Evolutionary conservation across 2,113 vertebrate genomes (phyloP), one percentile per base, ranked within the genome.

Genomic region (Lepisosteus osseus): DNA sequence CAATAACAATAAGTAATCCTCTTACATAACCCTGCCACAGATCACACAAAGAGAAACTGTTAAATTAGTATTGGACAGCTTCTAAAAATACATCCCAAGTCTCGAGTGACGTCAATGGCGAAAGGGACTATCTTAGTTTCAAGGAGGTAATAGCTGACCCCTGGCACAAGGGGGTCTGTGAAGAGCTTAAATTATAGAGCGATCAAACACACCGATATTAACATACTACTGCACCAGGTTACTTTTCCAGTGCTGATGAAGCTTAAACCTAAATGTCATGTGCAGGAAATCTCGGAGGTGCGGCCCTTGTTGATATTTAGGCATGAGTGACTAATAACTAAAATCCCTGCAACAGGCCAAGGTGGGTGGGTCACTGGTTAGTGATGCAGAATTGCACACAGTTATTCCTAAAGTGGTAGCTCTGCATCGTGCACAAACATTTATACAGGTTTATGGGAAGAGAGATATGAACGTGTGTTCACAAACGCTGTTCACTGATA

Each of bases 101-200:
- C 65, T 13, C 5, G 63, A 70, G 78, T 85, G 85, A 87, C 66
- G 78, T 87, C 84, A 81, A 78, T 78, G 77, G 44, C 9, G 15
- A 65, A 64, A 40, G n/a, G 7, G 13, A n/a, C 56, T 12, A 41
- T 68, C 42, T 55, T 61, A 68, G 17, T 54, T 65, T 74, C 83
- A 81, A 81, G 72, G 65, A 59, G 61, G 74, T 74, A 72, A 43
- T 66, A 70, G 45, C 59, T 74, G 69, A 69, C 73, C 56, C 3
- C 47, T 61, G 72, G 76, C 65, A 62, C 45, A 29, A 51, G 29
- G 74, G 78, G 86, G 84, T 86, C 82, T 79, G 74, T 74, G 11
- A 76, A 75, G 79, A 68, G 8, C 76, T 84, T 88, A 90, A 92
- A 89, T 89, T 92, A 86, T 89, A 89, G 88, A 57, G 65, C 73